A percentile compares a stretch with the other conserved stretches of the same genome.
Evolutionary conservation across 2,113 vertebrate genomes (phyloP).

Genomic region (Pseudorasbora parva): DNA sequence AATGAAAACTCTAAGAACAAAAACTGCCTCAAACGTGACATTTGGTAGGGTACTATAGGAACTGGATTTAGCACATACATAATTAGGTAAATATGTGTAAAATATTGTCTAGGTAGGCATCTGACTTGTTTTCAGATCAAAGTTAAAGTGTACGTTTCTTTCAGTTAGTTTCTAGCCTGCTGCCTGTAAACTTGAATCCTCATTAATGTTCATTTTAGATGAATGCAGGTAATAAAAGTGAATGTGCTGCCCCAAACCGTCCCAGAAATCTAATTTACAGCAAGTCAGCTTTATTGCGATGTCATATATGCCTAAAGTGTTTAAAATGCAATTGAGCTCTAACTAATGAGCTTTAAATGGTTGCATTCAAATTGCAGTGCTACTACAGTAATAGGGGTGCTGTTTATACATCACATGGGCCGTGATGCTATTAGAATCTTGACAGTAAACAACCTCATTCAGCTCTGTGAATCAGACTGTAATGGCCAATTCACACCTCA

Average conservation of each 20-base stretch:
- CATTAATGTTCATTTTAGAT: conserved; percentile 18
- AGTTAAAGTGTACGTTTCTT: neutral
- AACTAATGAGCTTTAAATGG: conserved; percentile 26
- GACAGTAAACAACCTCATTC: neutral
- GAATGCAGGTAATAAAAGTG: conserved; percentile 22
- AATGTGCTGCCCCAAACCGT: conserved; percentile 18
- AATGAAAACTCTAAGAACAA: neutral
- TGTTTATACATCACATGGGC: conserved; percentile 4
- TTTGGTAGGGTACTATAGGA: neutral
- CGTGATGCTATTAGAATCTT: neutral
- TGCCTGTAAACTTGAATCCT: neutral
- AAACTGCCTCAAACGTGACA: neutral
- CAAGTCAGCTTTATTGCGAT: conserved; percentile 18
- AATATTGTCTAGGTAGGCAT: neutral
- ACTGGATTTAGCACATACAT: neutral
- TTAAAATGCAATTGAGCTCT: conserved; percentile 1
- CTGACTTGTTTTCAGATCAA: neutral
- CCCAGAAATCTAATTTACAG: conserved; percentile 17
- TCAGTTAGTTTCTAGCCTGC: neutral
- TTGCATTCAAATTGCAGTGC: neutral
- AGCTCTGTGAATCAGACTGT: neutral
- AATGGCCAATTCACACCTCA: neutral
- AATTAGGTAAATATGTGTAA: neutral
- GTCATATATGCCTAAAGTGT: conserved; percentile 14
- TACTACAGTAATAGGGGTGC: neutral